phyloP scores from a whole-genome alignment of 2,888 invertebrate species.

The Drosophila neutralis region DNA sequence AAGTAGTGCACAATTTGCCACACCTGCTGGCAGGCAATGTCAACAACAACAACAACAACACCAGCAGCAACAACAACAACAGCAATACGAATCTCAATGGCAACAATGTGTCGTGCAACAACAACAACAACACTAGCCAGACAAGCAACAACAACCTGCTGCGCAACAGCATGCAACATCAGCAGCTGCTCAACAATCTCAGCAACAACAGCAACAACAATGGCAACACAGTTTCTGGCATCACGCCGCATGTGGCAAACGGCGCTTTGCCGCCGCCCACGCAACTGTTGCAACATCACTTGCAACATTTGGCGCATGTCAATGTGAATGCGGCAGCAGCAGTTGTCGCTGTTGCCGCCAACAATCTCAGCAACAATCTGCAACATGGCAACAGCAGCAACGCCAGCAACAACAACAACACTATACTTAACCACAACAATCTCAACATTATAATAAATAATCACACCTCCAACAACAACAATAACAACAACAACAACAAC shows the following conservation, averaged over 20 bases:
- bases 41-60: conserved; percentile 38
- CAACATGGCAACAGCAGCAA: conserved; percentile 42
- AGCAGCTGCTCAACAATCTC: conserved; percentile 58
- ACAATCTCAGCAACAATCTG: conserved; percentile 67
- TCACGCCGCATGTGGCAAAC: conserved; percentile 50
- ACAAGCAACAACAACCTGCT: conserved; percentile 58
- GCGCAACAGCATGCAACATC: conserved; percentile 80
- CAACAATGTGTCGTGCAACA: conserved; percentile 51
- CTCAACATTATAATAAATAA: conserved; percentile 75
- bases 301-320: conserved; percentile 84
- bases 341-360: conserved; percentile 78
- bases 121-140: conserved; percentile 38
- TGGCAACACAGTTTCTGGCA: conserved; percentile 56
- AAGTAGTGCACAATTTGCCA: conserved; percentile 84
- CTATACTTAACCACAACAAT: conserved; percentile 72
- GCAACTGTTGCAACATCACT: conserved; percentile 84
- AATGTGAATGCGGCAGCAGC: conserved; percentile 79
- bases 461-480: conserved; percentile 62
- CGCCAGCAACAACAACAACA: conserved; percentile 58
- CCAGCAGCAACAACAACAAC: conserved; percentile 9
- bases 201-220: conserved; percentile 69
- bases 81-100: conserved; percentile 49
- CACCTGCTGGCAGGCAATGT: conserved; percentile 77
- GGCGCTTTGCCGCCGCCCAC: conserved; percentile 82
- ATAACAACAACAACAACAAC: conserved; percentile 45